phyloP scores from a whole-genome alignment of 2,888 invertebrate species.

The Spodoptera littoralis region DNA sequence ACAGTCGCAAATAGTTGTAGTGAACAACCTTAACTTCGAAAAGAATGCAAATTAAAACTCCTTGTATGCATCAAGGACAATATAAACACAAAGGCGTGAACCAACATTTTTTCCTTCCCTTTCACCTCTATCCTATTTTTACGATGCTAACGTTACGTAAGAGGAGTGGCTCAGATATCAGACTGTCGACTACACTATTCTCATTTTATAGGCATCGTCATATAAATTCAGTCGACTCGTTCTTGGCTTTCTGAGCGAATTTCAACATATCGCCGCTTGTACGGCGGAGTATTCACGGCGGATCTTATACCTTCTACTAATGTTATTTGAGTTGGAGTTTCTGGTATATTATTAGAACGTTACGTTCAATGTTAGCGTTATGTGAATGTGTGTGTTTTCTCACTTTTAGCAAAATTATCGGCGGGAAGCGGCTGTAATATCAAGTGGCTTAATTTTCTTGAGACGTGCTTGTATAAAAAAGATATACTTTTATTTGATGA shows the following conservation, averaged over 20 bases:
- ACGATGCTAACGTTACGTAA: conserved; percentile 55
- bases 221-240: conserved; percentile 62
- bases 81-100: conserved; percentile 6
- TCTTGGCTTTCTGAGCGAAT: conserved; percentile 39
- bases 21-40: background rate
- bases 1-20: too few species aligned
- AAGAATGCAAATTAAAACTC: conserved; percentile 4
- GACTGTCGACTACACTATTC: conserved; percentile 58
- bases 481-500: background rate
- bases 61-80: background rate
- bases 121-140: conserved; percentile 49
- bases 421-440: conserved; percentile 31
- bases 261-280: conserved; percentile 42
- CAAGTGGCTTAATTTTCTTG: conserved; percentile 39
- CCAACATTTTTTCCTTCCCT: conserved; percentile 9
- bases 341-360: conserved; percentile 39
- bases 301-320: conserved; percentile 43
- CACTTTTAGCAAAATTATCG: conserved; percentile 30
- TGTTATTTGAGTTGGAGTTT: conserved; percentile 51
- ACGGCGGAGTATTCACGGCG: conserved; percentile 26
- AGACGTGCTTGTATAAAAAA: conserved; percentile 1
- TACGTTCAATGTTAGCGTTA: conserved; percentile 41
- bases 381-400: conserved; percentile 43
- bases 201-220: conserved; percentile 64
- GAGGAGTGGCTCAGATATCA: conserved; percentile 51